These are phyloP conservation scores for Tillus elongatus DNA, from an alignment of 2,888 invertebrate species.

Conservation along the genomic window DNA sequence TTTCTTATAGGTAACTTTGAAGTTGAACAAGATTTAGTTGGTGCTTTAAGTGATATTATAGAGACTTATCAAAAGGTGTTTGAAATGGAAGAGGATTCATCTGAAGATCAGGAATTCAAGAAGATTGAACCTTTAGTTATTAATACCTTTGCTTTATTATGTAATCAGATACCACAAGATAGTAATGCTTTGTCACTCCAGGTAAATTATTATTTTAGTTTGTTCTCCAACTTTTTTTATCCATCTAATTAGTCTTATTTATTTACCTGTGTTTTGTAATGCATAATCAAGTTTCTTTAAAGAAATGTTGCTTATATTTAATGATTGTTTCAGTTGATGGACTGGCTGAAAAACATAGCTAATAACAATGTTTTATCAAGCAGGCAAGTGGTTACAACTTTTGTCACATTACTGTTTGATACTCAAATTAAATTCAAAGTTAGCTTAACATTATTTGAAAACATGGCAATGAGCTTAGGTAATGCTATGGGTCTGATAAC, in stretches of 20 bases:
- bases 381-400: slow-evolving; percentile 30
- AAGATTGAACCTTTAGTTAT: slow-evolving; percentile 30
- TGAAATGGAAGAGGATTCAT: slow-evolving; percentile 31
- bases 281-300: no score
- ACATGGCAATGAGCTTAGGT: slow-evolving; percentile 40
- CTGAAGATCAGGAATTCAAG: slow-evolving; percentile 35
- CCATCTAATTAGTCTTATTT: no score
- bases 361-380: slow-evolving; percentile 31
- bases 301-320: no score
- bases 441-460: slow-evolving; percentile 38
- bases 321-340: slow-evolving; percentile 32
- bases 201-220: slow-evolving; percentile 20
- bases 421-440: slow-evolving; percentile 36
- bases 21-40: slow-evolving; percentile 13
- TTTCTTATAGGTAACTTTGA: no score
- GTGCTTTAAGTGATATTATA: slow-evolving; percentile 25
- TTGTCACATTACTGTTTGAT: slow-evolving; percentile 36
- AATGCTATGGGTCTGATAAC: slow-evolving; percentile 40
- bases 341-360: slow-evolving; percentile 38
- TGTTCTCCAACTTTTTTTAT: background rate
- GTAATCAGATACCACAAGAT: slow-evolving; percentile 26
- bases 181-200: slow-evolving; percentile 26
- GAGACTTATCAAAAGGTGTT: slow-evolving; percentile 34
- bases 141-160: slow-evolving; percentile 29
- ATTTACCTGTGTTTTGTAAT: no score